Evolutionary conservation across 1,140 invertebrate genomes (phyloP).

Genomic region (Drosophila gunungcola): DNA sequence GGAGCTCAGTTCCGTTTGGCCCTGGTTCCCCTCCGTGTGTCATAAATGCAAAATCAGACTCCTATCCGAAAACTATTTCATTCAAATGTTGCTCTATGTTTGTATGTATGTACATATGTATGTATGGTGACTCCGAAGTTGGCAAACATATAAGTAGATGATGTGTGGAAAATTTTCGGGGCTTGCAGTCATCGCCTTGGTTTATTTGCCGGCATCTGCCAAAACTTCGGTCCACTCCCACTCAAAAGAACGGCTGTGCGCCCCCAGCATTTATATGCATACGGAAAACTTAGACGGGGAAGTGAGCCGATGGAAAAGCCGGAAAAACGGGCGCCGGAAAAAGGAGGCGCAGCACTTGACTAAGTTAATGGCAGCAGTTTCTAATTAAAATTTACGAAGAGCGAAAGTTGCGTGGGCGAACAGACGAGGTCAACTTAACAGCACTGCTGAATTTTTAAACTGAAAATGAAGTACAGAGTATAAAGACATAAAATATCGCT

Average conservation of each 20-base stretch:
- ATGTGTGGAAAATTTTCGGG: neutral
- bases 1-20: constrained; percentile 37
- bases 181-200: constrained; percentile 24
- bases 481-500: too few species aligned
- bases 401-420: constrained; percentile 42
- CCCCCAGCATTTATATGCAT: constrained; percentile 66
- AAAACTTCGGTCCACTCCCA: constrained; percentile 31
- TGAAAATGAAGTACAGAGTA: neutral
- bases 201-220: constrained; percentile 55
- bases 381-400: constrained; percentile 74
- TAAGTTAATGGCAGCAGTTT: constrained; percentile 77
- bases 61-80: constrained; percentile 64
- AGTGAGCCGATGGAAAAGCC: constrained; percentile 12
- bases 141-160: constrained; percentile 6
- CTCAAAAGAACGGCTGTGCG: neutral
- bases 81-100: constrained; percentile 56
- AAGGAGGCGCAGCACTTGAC: constrained; percentile 57
- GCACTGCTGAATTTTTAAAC: neutral
- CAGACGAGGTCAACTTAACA: constrained; percentile 17
- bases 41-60: constrained; percentile 73
- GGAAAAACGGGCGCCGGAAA: constrained; percentile 10
- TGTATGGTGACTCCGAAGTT: neutral
- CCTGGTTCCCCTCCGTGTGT: constrained; percentile 28
- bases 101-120: neutral
- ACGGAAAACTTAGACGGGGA: constrained; percentile 55